phyloP scores from a whole-genome alignment of 2,797 vertebrate species.

The Silurus aristotelis region DNA sequence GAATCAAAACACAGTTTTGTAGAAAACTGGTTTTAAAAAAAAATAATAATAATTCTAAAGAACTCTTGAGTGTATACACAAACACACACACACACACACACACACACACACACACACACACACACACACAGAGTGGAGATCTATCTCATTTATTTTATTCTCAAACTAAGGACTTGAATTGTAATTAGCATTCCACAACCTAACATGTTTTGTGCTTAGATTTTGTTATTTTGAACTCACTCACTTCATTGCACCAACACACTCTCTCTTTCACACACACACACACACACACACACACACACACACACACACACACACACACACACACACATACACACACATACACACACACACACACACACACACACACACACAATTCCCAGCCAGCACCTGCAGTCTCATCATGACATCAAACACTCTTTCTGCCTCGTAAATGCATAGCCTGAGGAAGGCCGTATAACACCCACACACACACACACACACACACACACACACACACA shows the following conservation, averaged over 20 bases:
- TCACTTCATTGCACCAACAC: conserved; percentile 15
- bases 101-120: neutral
- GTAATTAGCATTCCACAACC: conserved; percentile 76
- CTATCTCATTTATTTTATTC: neutral
- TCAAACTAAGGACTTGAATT: conserved; percentile 72
- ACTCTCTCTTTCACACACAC: conserved; percentile 20
- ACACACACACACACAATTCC: conserved; percentile 30
- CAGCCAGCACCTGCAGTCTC: conserved; percentile 23
- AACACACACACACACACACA: neutral
- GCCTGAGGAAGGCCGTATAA: conserved; percentile 23
- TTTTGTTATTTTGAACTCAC: neutral
- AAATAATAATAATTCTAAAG: neutral
- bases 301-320: conserved; percentile 37
- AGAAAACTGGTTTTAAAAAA: too few species aligned
- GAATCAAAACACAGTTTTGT: neutral
- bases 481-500: conserved; percentile 19
- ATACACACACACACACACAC: conserved; percentile 36
- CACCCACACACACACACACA: neutral
- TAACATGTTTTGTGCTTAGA: conserved; percentile 3
- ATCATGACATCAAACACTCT: conserved; percentile 42
- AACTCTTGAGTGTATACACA: neutral
- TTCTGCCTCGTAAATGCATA: conserved; percentile 20
- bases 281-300: conserved; percentile 34
- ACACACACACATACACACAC: conserved; percentile 34
- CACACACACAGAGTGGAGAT: neutral